These are phyloP conservation scores for Poeciliopsis prolifica DNA, from an alignment of 2,113 vertebrate genomes.

Conservation along the genomic window DNA sequence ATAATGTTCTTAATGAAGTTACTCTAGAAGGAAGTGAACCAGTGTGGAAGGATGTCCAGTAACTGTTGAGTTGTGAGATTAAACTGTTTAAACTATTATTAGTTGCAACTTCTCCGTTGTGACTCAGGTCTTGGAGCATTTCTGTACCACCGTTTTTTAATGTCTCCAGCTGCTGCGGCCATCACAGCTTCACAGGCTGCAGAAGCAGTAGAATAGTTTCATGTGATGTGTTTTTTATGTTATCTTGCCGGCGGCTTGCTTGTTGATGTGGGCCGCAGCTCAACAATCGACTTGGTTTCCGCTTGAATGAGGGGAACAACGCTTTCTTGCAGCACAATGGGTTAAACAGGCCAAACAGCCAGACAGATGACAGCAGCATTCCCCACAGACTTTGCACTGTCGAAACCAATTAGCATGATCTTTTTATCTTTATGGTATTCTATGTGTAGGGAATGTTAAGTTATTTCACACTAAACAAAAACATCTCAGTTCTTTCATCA, in stretches of 20 bases:
- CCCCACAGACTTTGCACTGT: slow-evolving; percentile 56
- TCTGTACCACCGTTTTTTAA: neutral
- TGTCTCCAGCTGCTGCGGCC: slow-evolving; percentile 57
- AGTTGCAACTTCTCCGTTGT: neutral
- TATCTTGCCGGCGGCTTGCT: neutral
- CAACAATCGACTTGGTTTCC: slow-evolving; percentile 12
- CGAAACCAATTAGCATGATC: slow-evolving; percentile 32
- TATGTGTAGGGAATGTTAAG: slow-evolving; percentile 22
- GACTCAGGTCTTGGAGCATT: neutral
- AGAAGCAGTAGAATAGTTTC: slow-evolving; percentile 19
- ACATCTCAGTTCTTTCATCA: neutral
- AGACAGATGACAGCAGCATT: slow-evolving; percentile 26
- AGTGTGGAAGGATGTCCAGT: neutral
- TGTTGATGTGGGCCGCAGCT: slow-evolving; percentile 2
- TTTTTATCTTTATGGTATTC: slow-evolving; percentile 48
- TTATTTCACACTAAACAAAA: neutral
- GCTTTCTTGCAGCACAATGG: slow-evolving; percentile 8
- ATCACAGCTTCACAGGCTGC: slow-evolving; percentile 23
- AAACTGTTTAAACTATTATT: neutral
- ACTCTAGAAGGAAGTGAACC: neutral
- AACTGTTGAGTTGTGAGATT: neutral
- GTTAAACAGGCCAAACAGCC: slow-evolving; percentile 25
- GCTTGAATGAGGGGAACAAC: neutral
- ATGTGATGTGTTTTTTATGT: neutral
- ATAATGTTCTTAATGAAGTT: neutral